phyloP scores from a whole-genome alignment of 2,113 vertebrate species.

The Anser brachyrhynchus region DNA sequence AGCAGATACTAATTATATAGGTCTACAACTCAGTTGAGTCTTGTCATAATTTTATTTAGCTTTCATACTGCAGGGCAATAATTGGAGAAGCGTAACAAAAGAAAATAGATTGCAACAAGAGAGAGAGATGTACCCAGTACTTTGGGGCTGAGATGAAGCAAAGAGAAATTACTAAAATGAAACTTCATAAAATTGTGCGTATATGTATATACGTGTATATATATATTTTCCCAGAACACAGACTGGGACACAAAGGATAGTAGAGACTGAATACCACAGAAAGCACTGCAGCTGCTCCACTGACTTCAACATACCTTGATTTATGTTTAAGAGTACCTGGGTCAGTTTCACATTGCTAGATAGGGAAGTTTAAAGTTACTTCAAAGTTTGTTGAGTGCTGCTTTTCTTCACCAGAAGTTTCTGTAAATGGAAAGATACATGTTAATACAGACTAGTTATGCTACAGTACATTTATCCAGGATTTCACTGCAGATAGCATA shows the following conservation, averaged over 20 bases:
- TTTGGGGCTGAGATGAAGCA: not conserved
- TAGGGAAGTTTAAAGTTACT: not conserved
- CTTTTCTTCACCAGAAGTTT: not conserved
- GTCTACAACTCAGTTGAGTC: not conserved
- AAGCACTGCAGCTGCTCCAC: not conserved
- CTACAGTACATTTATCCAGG: not conserved
- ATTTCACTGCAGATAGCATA: not conserved
- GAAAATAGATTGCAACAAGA: not conserved
- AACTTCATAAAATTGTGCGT: not conserved
- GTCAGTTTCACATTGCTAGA: not conserved
- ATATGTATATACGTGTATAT: not conserved
- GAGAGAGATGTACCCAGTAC: not conserved
- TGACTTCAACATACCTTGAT: not conserved
- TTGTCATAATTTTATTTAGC: not conserved
- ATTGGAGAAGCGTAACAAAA: not conserved
- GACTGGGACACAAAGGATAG: not conserved
- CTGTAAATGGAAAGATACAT: not conserved
- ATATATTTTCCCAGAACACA: not conserved
- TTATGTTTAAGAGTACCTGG: not conserved
- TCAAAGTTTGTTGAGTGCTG: not conserved
- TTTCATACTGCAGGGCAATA: not conserved
- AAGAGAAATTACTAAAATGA: not conserved
- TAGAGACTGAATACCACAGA: not conserved
- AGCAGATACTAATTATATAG: conserved; percentile 21
- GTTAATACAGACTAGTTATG: not conserved